Evolutionary conservation across 2,888 invertebrate species (phyloP).

Genomic region (Galeruca laticollis): DNA sequence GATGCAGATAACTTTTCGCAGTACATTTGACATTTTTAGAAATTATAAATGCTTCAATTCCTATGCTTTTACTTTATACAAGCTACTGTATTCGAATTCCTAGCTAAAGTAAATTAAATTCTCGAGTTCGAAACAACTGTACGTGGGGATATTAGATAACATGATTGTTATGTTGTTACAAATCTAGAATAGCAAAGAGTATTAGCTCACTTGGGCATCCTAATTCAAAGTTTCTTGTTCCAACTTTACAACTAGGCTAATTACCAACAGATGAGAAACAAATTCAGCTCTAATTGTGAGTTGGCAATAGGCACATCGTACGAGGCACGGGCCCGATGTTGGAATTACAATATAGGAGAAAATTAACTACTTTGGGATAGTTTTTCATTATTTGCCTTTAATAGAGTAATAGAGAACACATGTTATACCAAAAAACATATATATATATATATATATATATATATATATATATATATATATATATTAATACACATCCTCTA

Average conservation of each 20-base stretch:
- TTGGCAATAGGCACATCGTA: background rate
- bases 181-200: slow-evolving; percentile 2
- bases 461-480: too few species aligned
- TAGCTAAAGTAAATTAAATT: slow-evolving; percentile 2
- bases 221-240: slow-evolving; percentile 17
- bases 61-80: background rate
- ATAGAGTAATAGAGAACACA: background rate
- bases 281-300: slow-evolving; percentile 4
- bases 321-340: background rate
- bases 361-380: background rate
- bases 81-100: background rate
- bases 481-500: too few species aligned
- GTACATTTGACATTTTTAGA: background rate
- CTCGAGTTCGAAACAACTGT: slow-evolving; percentile 3
- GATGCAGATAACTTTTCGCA: too few species aligned
- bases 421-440: too few species aligned
- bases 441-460: too few species aligned
- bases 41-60: background rate
- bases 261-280: slow-evolving; percentile 11
- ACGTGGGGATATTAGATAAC: slow-evolving; percentile 13
- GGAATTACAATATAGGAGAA: background rate
- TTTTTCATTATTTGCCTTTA: background rate
- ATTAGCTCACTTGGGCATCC: background rate
- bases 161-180: slow-evolving; percentile 11
- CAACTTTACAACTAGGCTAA: slow-evolving; percentile 13